A percentile compares a stretch with the other conserved stretches of the same genome.
Evolutionary conservation across 2,888 invertebrate genomes (phyloP).

Genomic region (Cosmopolites sordidus): DNA sequence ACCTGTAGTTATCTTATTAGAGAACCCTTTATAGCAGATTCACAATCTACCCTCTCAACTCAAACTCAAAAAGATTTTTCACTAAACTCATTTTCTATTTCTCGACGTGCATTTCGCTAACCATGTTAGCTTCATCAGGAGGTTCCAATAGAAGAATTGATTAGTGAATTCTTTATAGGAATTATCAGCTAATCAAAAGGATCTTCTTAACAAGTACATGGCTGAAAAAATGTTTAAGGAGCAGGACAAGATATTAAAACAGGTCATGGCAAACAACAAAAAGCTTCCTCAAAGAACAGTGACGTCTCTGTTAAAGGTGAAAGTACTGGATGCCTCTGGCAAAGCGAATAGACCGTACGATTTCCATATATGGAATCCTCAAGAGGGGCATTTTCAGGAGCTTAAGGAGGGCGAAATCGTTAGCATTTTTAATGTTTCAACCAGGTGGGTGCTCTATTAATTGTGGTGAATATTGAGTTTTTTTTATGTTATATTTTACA

Average conservation of each 20-base stretch:
- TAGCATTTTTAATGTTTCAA: conserved; percentile 59
- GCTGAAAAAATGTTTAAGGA: conserved; percentile 41
- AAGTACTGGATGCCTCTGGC: conserved; percentile 46
- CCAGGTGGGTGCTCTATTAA: conserved; percentile 41
- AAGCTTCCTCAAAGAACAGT: conserved; percentile 43
- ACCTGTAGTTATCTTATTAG: too few species aligned
- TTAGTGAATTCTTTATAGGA: background rate
- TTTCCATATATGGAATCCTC: conserved; percentile 69
- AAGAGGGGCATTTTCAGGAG: conserved; percentile 55
- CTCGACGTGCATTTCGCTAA: too few species aligned
- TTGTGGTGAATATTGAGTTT: too few species aligned
- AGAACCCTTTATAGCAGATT: too few species aligned
- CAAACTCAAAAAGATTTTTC: too few species aligned
- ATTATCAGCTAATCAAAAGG: conserved; percentile 48
- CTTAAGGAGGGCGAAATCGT: conserved; percentile 61
- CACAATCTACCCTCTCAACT: too few species aligned
- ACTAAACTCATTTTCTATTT: conserved; percentile 11
- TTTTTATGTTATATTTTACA: conserved; percentile 24
- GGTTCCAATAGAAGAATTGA: too few species aligned
- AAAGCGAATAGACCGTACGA: conserved; percentile 43
- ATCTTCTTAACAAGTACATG: conserved; percentile 47
- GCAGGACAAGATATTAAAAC: conserved; percentile 34
- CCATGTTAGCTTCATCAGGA: too few species aligned
- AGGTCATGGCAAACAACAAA: conserved; percentile 31
- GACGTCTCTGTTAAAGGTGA: conserved; percentile 47